Evolutionary conservation across 2,797 vertebrate species (phyloP).

Genomic region (Esox masquinongy): DNA sequence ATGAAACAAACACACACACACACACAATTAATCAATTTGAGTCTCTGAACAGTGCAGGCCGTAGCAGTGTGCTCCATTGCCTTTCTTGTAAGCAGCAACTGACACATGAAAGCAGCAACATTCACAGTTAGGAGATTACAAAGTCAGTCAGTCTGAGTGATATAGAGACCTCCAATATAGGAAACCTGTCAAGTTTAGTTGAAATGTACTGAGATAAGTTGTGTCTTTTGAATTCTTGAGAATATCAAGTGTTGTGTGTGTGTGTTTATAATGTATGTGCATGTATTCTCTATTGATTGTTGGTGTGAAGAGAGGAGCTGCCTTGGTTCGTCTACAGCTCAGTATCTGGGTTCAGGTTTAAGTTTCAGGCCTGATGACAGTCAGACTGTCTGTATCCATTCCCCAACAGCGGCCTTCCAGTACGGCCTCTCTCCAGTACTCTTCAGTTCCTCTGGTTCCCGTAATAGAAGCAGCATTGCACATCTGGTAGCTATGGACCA

Average conservation of each 20-base stretch:
- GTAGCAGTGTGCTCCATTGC: constrained; percentile 45
- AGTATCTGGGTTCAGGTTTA: constrained; percentile 2
- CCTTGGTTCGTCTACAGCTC: background rate
- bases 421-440: background rate
- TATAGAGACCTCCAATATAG: constrained; percentile 25
- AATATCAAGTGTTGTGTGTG: background rate
- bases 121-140: constrained; percentile 61
- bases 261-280: background rate
- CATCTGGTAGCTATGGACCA: constrained; percentile 49
- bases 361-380: constrained; percentile 11
- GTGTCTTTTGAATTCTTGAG: background rate
- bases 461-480: constrained; percentile 49
- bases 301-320: constrained; percentile 21
- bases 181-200: background rate
- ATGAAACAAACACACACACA: constrained; percentile 52
- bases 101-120: constrained; percentile 64
- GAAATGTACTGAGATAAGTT: too few species aligned
- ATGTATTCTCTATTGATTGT: constrained; percentile 18
- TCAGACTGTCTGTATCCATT: background rate
- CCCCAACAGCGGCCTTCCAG: constrained; percentile 17
- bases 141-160: constrained; percentile 35
- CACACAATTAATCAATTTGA: constrained; percentile 65
- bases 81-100: constrained; percentile 52
- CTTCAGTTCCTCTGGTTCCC: constrained; percentile 16
- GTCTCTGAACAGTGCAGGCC: constrained; percentile 52